Percentiles rank a stretch among this genome's conserved stretches.
These are phyloP conservation scores for Anastrepha ludens DNA, from an alignment of 1,140 invertebrate species.

Conservation along the genomic window DNA sequence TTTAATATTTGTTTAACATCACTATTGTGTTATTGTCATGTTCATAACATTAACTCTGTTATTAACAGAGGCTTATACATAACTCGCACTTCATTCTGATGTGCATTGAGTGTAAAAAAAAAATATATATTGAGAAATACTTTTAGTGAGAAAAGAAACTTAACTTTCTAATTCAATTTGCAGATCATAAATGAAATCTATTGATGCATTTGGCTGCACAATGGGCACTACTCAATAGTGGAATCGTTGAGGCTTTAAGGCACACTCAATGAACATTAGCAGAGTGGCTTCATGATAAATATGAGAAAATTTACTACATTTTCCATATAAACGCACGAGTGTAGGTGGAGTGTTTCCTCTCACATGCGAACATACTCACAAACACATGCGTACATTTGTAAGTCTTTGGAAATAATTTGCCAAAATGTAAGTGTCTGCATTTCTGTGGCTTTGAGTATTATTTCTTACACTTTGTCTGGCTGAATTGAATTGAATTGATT, in stretches of 20 bases:
- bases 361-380: too few species aligned
- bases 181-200: conserved; percentile 37
- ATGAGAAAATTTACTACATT: background rate
- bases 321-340: too few species aligned
- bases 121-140: background rate
- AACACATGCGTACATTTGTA: too few species aligned
- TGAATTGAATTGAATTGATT: conserved; percentile 33
- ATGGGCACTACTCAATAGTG: background rate
- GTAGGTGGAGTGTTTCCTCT: too few species aligned
- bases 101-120: too few species aligned
- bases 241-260: conserved; percentile 36
- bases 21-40: too few species aligned
- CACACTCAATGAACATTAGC: background rate
- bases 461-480: conserved; percentile 21
- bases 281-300: conserved; percentile 22
- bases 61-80: too few species aligned
- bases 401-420: conserved; percentile 20
- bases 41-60: too few species aligned
- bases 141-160: background rate
- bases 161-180: conserved; percentile 11
- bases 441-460: conserved; percentile 28
- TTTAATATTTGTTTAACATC: too few species aligned
- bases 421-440: background rate
- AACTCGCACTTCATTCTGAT: too few species aligned
- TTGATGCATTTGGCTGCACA: background rate